Base-by-base conservation (phyloP, 2,888 invertebrate species). In the Pandemis heparana region DNA sequence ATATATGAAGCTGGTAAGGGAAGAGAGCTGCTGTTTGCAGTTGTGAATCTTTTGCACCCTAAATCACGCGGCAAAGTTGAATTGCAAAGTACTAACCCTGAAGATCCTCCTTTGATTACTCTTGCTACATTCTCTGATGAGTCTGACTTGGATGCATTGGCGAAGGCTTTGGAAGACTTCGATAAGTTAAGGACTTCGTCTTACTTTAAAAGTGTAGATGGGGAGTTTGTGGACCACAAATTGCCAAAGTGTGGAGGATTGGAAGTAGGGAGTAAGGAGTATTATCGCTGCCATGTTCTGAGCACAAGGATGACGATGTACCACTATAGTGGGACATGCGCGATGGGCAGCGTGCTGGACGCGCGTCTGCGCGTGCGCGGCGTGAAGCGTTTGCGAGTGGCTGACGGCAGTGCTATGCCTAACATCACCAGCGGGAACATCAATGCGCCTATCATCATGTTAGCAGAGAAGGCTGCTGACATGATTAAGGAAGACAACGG, bases 271-370 rank as follows among this genome's bases (percentile, higher is more conserved):
- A 94, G 92, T 5, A 96, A 95, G 85, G 95, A 95, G 71, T 95
- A 96, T 84, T 96, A 96, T 96, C 96, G 95, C 77, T 97, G 96
- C 80, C 94, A 95, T 60, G 89, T 96, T 2, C 84, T 95, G 16
- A 96, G 97, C 81, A 94, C 95, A 72, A 95, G 96, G 0, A 94
- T 95, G 66, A 96, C 97, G 0, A 95, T 96, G 66, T 97, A 96
- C 80, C 96, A 97, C 83, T 96, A 96, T 0, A 90, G 95, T 0
- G 96, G 97, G 0, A 97, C 97, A 0, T 96, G 96, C 69, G 96
- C 96, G 82, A 97, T 97, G 97, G 97, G 97, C 0, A 95, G 96
- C 0, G 97, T 97, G 0, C 96, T 97, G 0, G 96, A 96, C 85
- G 93, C 95, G 0, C 85, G 95, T 51, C 85, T 97, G 2, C 64